phyloP scores from a whole-genome alignment of 2,888 invertebrate species.

The Criorhina ranunculi region DNA sequence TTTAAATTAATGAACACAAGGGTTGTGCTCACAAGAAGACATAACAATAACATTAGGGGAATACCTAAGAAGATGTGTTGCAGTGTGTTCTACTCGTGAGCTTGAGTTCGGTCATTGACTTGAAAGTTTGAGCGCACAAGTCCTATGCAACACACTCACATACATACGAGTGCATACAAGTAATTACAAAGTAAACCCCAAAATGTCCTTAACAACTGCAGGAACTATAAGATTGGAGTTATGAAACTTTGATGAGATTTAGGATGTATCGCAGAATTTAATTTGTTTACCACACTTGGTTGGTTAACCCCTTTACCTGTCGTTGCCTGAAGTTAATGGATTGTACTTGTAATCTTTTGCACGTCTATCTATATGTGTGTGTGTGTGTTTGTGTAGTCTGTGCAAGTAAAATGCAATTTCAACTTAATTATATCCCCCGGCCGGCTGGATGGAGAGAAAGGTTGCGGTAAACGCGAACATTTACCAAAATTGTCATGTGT shows the following conservation, averaged over 20 bases:
- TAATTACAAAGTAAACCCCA: conserved; percentile 5
- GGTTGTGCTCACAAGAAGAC: conserved; percentile 11
- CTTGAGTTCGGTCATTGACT: conserved; percentile 16
- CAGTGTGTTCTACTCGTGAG: background rate
- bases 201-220: background rate
- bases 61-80: conserved; percentile 6
- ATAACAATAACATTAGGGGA: conserved; percentile 5
- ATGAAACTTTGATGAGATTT: conserved; percentile 49
- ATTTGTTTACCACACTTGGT: conserved; percentile 52
- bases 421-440: background rate
- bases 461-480: background rate
- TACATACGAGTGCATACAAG: background rate
- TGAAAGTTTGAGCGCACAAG: conserved; percentile 15
- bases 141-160: background rate
- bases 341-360: conserved; percentile 3
- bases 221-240: conserved; percentile 11
- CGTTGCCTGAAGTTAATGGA: conserved; percentile 11
- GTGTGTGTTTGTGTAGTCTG: background rate
- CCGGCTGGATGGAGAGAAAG: too few species aligned
- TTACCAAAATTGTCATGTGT: background rate
- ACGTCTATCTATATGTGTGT: background rate
- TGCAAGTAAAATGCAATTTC: background rate
- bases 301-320: conserved; percentile 10
- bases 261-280: conserved; percentile 21
- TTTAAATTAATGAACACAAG: background rate